Percentiles rank a stretch among this genome's conserved stretches.
Conservation (phyloP, 37 sponge, comb jelly and placozoan genomes). For the Agelas oroides region DNA sequence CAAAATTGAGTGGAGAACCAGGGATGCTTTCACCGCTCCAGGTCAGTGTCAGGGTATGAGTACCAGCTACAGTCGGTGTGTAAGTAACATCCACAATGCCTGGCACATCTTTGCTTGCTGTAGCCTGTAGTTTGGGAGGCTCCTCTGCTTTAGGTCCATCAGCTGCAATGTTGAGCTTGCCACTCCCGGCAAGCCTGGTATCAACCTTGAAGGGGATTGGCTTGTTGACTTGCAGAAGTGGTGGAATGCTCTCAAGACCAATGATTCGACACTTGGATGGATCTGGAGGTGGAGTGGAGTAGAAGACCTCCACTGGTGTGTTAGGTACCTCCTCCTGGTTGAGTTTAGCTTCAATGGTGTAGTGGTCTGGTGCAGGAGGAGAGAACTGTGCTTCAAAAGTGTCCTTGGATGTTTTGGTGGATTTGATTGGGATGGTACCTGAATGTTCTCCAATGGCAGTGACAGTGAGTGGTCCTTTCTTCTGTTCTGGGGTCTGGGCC, state of each 20-base stretch:
- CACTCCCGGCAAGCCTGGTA: slow-evolving; percentile 62
- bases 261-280: slow-evolving; percentile 9
- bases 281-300: slow-evolving; percentile 22
- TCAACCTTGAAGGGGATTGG: slow-evolving; percentile 36
- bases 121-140: not conserved
- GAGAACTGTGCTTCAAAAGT: slow-evolving; percentile 46
- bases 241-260: not conserved
- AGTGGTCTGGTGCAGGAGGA: slow-evolving; percentile 36
- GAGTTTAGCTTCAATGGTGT: slow-evolving; percentile 28
- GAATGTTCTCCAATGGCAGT: slow-evolving; percentile 34
- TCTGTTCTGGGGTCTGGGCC: slow-evolving; percentile 11
- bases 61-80: slow-evolving; percentile 49
- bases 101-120: not conserved
- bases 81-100: slow-evolving; percentile 40
- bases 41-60: slow-evolving; percentile 32
- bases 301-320: slow-evolving; percentile 56
- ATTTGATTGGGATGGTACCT: slow-evolving; percentile 37
- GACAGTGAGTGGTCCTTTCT: slow-evolving; percentile 1
- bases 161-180: slow-evolving; percentile 39
- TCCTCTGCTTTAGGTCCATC: slow-evolving; percentile 30
- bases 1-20: slow-evolving; percentile 58
- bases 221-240: slow-evolving; percentile 1
- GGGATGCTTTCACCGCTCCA: slow-evolving; percentile 71
- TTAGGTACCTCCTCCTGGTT: slow-evolving; percentile 38
- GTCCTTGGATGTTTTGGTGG: slow-evolving; percentile 3